Base-by-base conservation (phyloP, 1,140 invertebrate genomes). In the Hypothenemus hampei region DNA sequence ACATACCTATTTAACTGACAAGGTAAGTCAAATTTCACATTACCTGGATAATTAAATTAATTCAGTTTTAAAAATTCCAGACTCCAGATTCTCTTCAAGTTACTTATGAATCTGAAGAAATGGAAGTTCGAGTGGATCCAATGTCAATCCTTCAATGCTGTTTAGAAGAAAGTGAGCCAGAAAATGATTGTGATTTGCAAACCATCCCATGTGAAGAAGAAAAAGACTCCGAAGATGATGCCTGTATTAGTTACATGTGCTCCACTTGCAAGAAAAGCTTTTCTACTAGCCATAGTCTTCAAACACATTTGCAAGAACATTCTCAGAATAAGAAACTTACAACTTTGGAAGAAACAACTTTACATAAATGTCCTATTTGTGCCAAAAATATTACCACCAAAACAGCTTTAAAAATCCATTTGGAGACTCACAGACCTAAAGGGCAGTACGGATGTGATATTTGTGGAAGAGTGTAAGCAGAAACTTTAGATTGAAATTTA, bases 401-500 rank as follows among this genome's bases (percentile, higher is more conserved):
- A 65, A 74, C 77, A 59, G 81, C 84, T 68, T 69, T 84, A 15
- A 81, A 84, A 69, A 72, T 77, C 29, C 83, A 85, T 73, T 68
- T 84, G 46, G 82, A 84, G 64, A 77, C 78, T 15, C 82, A 85
- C 64, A 73, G 76, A 64, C 77, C 76, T 58, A 79, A 77, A 63
- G 81, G 81, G 49, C 78, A 80, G 71, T 79, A 81, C 54, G 76
- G 75, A 31, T 86, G 83, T 66, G 78, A 81, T 62, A 76, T 83
- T 60, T 86, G 83, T 72, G 82, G 82, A 50, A 75, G 83, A 77
- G 75, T 81, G 84, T 85, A 73, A 81, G 81, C 79, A 41, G 36
- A 35, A 29, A 35, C 50, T 52, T 10, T n/a, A 23, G 36, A 20
- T 26, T 35, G 6, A 6, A 20, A n/a, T n/a, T n/a, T n/a, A n/a